phyloP scores from a whole-genome alignment of 2,888 invertebrate species.

The Lasius platythorax region DNA sequence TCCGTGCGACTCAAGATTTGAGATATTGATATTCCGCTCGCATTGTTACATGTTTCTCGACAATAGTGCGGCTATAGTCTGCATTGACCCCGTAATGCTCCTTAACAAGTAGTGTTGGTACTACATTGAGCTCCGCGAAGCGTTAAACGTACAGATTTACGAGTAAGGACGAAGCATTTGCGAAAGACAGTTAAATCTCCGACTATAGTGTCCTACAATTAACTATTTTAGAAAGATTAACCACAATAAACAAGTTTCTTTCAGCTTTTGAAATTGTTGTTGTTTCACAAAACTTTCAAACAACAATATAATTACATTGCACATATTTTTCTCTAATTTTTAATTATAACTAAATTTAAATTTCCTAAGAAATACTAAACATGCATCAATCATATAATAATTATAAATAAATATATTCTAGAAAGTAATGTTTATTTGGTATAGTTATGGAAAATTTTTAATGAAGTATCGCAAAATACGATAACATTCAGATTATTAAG shows the following conservation, averaged over 20 bases:
- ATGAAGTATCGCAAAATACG: background rate
- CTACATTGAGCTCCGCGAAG: conserved; percentile 11
- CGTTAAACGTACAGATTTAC: conserved; percentile 48
- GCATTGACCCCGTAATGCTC: conserved; percentile 29
- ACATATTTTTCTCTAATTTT: background rate
- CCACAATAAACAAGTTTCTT: conserved; percentile 6
- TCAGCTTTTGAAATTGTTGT: background rate
- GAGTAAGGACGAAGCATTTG: conserved; percentile 31
- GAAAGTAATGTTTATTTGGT: background rate
- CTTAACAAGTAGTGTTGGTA: conserved; percentile 30
- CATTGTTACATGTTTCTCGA: conserved; percentile 41
- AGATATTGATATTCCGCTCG: conserved; percentile 35
- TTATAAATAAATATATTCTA: background rate
- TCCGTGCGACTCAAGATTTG: conserved; percentile 7
- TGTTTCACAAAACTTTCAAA: background rate
- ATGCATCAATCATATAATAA: background rate
- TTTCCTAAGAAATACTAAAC: background rate
- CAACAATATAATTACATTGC: background rate
- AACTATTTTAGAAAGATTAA: conserved; percentile 28
- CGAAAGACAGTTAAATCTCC: conserved; percentile 23
- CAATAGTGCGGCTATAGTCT: conserved; percentile 10
- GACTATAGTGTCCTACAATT: conserved; percentile 5
- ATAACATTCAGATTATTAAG: background rate
- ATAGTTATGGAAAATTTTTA: background rate
- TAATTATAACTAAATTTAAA: background rate